Conservation (phyloP, 37 sponge, comb jelly and placozoan species). For the Halichondria panicea region DNA sequence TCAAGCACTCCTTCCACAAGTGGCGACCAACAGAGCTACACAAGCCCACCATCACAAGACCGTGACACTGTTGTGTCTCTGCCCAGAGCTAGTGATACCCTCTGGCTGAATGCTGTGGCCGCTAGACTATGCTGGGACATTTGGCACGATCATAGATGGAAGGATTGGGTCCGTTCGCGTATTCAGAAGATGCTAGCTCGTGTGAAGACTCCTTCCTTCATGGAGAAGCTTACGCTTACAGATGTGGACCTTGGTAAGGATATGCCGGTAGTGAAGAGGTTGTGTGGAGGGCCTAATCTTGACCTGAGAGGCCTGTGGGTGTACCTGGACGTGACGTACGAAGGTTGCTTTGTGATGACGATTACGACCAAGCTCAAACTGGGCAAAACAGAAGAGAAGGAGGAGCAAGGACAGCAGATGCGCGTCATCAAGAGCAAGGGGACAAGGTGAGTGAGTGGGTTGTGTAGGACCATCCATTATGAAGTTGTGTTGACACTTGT, state of each 20-base stretch:
- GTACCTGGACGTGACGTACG: constrained; percentile 70
- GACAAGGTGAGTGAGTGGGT: constrained; percentile 11
- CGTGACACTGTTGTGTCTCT: not conserved
- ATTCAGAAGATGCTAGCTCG: constrained; percentile 72
- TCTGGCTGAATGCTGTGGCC: constrained; percentile 73
- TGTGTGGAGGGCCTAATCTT: constrained; percentile 37
- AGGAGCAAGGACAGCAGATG: constrained; percentile 17
- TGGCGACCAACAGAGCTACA: too few species aligned
- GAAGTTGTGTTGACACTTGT: not conserved
- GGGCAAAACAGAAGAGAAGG: constrained; percentile 21
- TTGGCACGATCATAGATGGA: constrained; percentile 79
- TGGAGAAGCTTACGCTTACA: constrained; percentile 70
- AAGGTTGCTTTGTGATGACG: constrained; percentile 82
- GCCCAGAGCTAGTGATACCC: constrained; percentile 13
- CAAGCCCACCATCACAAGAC: not conserved
- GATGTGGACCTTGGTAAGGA: constrained; percentile 70
- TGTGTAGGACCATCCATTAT: not conserved
- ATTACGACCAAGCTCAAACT: constrained; percentile 80
- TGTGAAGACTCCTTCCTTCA: constrained; percentile 74
- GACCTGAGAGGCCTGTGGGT: constrained; percentile 74
- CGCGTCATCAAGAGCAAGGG: not conserved
- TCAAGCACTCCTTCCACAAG: too few species aligned
- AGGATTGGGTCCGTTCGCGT: constrained; percentile 49
- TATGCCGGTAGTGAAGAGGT: constrained; percentile 59
- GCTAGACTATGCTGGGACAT: constrained; percentile 82